Percentiles rank a stretch among this genome's conserved stretches.
These are phyloP conservation scores for Danaus chrysippus DNA, from an alignment of 2,888 invertebrate species.

Conservation along the genomic window DNA sequence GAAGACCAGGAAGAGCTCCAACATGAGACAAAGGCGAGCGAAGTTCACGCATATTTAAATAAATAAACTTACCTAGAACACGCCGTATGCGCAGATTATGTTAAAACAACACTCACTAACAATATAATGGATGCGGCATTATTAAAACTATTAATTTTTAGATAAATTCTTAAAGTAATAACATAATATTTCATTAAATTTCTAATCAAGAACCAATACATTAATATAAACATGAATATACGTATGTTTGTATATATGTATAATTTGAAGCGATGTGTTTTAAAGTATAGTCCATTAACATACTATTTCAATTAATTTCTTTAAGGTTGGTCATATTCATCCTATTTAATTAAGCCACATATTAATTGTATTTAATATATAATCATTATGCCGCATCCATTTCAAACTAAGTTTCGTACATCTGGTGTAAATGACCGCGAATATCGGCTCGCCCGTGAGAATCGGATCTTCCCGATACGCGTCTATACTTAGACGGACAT, in stretches of 20 bases:
- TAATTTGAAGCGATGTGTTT: too few relatives aligned
- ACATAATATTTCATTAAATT: background rate
- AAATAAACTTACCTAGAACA: constrained; percentile 62
- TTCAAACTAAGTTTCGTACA: constrained; percentile 23
- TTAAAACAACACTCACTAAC: constrained; percentile 27
- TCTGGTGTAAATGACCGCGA: constrained; percentile 44
- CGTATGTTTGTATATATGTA: too few relatives aligned
- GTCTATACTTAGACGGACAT: constrained; percentile 35
- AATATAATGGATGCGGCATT: constrained; percentile 35
- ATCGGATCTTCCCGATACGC: constrained; percentile 48
- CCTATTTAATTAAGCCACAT: background rate
- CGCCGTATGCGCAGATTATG: constrained; percentile 44
- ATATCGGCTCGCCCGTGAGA: constrained; percentile 62
- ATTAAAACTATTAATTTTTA: background rate
- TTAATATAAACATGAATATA: too few relatives aligned
- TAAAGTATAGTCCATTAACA: too few relatives aligned
- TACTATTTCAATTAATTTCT: too few relatives aligned
- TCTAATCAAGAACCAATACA: too few relatives aligned
- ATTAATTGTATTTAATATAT: background rate
- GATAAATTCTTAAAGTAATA: constrained; percentile 16
- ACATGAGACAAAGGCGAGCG: constrained; percentile 62
- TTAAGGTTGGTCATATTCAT: background rate
- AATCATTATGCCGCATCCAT: constrained; percentile 37
- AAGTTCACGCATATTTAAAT: constrained; percentile 71
- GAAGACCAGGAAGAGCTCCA: constrained; percentile 55